Percentiles rank a stretch among this genome's conserved stretches.
Conservation (phyloP, 1,140 invertebrate species). For the Manduca sexta region DNA sequence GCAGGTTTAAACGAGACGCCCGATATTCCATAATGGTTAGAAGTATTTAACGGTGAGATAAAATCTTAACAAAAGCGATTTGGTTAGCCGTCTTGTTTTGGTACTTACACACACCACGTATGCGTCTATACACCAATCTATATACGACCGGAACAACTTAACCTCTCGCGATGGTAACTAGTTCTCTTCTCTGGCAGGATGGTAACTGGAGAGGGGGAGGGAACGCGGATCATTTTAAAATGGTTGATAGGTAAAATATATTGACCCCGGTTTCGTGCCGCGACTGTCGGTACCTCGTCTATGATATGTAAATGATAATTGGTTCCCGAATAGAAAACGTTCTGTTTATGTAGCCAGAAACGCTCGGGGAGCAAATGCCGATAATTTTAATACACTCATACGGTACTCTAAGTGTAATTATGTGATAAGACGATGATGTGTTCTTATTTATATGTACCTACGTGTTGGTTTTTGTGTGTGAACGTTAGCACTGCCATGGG, state of each 20-base stretch:
- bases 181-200: constrained; percentile 5
- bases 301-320: constrained; percentile 71
- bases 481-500: not conserved
- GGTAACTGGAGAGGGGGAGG: constrained; percentile 12
- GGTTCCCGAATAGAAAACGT: constrained; percentile 61
- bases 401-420: constrained; percentile 29
- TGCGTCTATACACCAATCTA: constrained; percentile 55
- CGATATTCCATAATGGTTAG: constrained; percentile 64
- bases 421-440: constrained; percentile 33
- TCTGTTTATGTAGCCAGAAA: constrained; percentile 46
- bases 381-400: constrained; percentile 39
- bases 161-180: constrained; percentile 16
- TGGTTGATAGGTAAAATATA: constrained; percentile 57
- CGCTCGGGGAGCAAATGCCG: constrained; percentile 35
- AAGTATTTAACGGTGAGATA: constrained; percentile 68
- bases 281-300: constrained; percentile 56
- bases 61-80: constrained; percentile 70
- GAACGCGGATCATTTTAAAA: constrained; percentile 27
- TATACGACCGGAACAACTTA: constrained; percentile 25
- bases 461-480: constrained; percentile 8
- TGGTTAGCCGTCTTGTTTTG: constrained; percentile 65
- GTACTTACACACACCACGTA: constrained; percentile 56
- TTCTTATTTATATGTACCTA: constrained; percentile 33
- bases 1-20: constrained; percentile 44
- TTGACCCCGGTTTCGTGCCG: constrained; percentile 61